Evolutionary conservation across 2,113 vertebrate genomes (phyloP).

Genomic region (Lipotes vexillifer): DNA sequence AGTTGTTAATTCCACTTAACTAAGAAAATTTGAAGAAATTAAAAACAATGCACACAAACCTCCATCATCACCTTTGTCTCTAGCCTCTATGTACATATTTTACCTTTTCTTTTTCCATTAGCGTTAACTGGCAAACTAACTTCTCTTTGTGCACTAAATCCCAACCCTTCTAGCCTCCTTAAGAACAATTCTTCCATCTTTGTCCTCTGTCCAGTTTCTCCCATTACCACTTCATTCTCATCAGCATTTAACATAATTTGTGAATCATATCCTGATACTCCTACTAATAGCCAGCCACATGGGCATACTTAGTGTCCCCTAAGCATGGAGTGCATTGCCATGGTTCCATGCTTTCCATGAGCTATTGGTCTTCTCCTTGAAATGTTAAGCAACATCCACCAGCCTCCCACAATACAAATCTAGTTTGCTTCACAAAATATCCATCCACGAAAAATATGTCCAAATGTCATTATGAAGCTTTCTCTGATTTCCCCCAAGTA

Average conservation of each 20-base stretch:
- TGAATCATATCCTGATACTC: neutral
- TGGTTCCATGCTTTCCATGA: neutral
- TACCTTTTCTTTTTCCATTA: neutral
- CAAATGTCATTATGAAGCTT: neutral
- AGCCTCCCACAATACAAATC: neutral
- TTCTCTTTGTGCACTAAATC: neutral
- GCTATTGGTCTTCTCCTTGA: neutral
- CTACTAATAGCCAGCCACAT: neutral
- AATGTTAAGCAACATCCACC: neutral
- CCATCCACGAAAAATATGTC: neutral
- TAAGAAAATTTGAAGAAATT: neutral
- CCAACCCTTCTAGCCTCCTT: neutral
- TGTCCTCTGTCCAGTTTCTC: neutral
- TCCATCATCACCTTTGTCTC: neutral
- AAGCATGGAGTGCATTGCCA: fast-evolving
- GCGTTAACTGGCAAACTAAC: neutral
- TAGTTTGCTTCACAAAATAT: neutral
- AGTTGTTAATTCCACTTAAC: neutral
- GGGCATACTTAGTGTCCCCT: neutral
- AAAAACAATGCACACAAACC: neutral
- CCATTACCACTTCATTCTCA: neutral
- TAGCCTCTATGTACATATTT: neutral
- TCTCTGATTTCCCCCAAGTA: neutral
- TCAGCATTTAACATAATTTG: neutral
- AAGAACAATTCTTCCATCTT: neutral